A percentile compares a stretch with the other conserved stretches of the same genome.
Evolutionary conservation across 1,140 invertebrate species (phyloP).

Genomic region (Amphibalanus amphitrite): DNA sequence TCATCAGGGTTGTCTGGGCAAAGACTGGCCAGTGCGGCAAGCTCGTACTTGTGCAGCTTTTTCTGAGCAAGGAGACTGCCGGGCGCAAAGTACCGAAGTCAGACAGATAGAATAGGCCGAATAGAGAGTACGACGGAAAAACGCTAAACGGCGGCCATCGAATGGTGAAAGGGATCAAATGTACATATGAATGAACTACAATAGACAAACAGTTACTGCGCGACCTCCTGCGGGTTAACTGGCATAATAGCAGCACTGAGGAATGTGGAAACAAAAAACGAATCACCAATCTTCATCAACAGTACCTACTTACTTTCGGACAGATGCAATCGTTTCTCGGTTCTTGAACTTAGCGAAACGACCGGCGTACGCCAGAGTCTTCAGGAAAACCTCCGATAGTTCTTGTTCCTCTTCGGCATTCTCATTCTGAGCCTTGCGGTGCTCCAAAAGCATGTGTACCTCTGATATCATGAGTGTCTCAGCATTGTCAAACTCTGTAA

Average conservation of each 20-base stretch:
- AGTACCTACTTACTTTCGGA: slow-evolving; percentile 56
- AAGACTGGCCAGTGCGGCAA: slow-evolving; percentile 90
- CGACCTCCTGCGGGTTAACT: no score
- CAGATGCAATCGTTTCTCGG: slow-evolving; percentile 89
- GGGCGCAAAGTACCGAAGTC: no score
- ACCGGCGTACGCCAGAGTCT: slow-evolving; percentile 89
- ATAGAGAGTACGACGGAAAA: no score
- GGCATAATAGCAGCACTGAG: no score
- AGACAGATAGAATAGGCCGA: no score
- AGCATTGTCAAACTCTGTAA: slow-evolving; percentile 92
- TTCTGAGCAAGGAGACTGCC: slow-evolving; percentile 69
- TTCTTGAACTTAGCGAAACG: slow-evolving; percentile 95
- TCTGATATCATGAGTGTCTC: slow-evolving; percentile 96
- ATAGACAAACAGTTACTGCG: slow-evolving; percentile 4
- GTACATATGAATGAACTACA: not conserved
- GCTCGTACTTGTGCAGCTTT: slow-evolving; percentile 95
- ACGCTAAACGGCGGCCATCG: slow-evolving; percentile 14
- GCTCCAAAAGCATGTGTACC: slow-evolving; percentile 93
- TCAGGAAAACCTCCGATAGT: slow-evolving; percentile 96
- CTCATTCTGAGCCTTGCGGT: slow-evolving; percentile 94
- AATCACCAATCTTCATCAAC: no score
- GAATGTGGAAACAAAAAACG: no score
- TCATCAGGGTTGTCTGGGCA: slow-evolving; percentile 96
- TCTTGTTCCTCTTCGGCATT: slow-evolving; percentile 96
- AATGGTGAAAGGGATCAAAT: slow-evolving; percentile 5